These are phyloP conservation scores for Molossus alvarezi DNA, from an alignment of 2,797 vertebrate genomes.

Conservation along the genomic window DNA sequence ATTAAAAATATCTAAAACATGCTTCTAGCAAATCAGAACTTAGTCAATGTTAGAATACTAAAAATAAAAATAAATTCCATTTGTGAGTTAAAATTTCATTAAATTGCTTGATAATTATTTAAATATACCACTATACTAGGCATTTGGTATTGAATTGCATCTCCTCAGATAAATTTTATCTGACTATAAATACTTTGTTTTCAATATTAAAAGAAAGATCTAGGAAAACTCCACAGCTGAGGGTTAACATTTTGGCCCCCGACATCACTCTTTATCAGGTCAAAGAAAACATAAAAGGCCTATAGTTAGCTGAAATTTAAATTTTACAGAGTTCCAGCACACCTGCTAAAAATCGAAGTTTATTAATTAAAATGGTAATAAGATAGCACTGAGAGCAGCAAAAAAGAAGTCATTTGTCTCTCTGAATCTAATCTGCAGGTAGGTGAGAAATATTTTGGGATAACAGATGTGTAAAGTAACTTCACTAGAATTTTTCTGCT, in stretches of 20 bases:
- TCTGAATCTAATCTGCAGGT: neutral
- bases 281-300: conserved; percentile 45
- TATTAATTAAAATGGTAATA: conserved; percentile 43
- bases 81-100: conserved; percentile 37
- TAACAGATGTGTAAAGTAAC: neutral
- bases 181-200: neutral
- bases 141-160: neutral
- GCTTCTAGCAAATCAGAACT: neutral
- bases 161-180: conserved; percentile 31
- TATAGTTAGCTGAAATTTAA: conserved; percentile 54
- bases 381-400: neutral
- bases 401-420: neutral
- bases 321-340: neutral
- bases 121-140: neutral
- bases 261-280: neutral
- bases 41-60: conserved; percentile 19
- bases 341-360: conserved; percentile 18
- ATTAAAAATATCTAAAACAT: conserved; percentile 45
- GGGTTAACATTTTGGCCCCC: neutral
- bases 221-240: neutral
- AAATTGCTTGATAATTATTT: conserved; percentile 25
- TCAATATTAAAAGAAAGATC: conserved; percentile 37
- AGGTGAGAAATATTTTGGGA: neutral
- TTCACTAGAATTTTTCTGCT: neutral
- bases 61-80: conserved; percentile 22